Evolutionary conservation across 2,113 vertebrate genomes (phyloP).

Genomic region (Natator depressus): DNA sequence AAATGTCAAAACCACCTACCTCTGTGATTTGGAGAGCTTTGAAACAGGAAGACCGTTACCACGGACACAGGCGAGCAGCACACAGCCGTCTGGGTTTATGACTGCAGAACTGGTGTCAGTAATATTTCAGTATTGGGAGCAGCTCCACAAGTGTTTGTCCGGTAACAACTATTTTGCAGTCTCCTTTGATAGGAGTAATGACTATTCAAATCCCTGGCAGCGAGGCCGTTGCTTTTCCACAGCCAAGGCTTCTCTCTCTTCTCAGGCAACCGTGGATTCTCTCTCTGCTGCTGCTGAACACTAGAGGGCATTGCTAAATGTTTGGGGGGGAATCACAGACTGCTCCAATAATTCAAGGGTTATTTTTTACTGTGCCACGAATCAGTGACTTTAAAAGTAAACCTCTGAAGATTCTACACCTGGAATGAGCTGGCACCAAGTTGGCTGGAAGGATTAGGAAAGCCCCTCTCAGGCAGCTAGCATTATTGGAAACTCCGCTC

Average conservation of each 20-base stretch:
- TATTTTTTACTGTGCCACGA: fast-evolving
- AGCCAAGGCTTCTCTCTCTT: fast-evolving
- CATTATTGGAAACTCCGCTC: no score
- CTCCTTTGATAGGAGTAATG: not conserved
- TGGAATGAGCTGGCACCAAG: no score
- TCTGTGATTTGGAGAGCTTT: constrained; percentile 57
- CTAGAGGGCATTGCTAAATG: fast-evolving
- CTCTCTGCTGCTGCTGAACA: fast-evolving
- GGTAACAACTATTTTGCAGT: not conserved
- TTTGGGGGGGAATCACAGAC: fast-evolving
- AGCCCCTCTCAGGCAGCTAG: no score
- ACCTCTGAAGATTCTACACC: no score
- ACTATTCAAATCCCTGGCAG: fast-evolving
- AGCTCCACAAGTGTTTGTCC: not conserved
- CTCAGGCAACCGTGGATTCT: fast-evolving
- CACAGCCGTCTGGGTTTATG: not conserved
- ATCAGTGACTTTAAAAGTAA: no score
- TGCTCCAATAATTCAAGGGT: fast-evolving
- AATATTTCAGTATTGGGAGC: fast-evolving
- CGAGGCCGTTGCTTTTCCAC: fast-evolving
- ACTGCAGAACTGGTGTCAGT: not conserved
- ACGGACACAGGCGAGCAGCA: not conserved
- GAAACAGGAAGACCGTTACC: constrained; percentile 46
- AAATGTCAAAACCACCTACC: constrained; percentile 72
- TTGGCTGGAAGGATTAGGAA: no score